These are phyloP conservation scores for Cladorhizidae sp. DNA, from an alignment of 37 sponge, comb jelly and placozoan species.

Conservation along the genomic window DNA sequence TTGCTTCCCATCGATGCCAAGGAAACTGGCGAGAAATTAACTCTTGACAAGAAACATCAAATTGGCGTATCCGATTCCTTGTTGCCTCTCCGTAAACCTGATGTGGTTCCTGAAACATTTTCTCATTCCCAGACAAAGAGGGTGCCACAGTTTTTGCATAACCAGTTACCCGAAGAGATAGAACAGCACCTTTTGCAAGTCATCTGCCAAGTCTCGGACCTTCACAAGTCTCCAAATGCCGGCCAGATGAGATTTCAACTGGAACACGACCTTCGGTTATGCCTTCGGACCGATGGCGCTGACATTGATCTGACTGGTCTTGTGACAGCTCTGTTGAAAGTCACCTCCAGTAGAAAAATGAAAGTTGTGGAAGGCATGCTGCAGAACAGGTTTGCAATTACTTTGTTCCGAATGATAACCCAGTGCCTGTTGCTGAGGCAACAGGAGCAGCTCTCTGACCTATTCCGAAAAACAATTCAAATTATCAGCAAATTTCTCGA, in stretches of 20 bases:
- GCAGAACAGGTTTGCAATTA: neutral
- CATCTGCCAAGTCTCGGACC: neutral
- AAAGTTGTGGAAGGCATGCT: slow-evolving; percentile 26
- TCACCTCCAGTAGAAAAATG: neutral
- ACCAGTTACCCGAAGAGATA: neutral
- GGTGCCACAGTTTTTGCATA: neutral
- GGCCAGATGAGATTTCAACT: neutral
- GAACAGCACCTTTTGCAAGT: neutral
- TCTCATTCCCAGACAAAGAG: neutral
- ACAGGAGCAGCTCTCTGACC: neutral
- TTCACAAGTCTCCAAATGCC: neutral
- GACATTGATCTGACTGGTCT: neutral
- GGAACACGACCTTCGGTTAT: neutral
- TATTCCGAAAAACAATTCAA: neutral
- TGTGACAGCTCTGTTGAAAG: neutral
- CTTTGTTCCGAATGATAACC: slow-evolving; percentile 18
- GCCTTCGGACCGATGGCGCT: neutral
- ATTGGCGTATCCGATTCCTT: neutral
- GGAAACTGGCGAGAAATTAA: neutral
- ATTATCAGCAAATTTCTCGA: neutral
- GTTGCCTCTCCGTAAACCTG: neutral
- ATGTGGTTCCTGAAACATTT: neutral
- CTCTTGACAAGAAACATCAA: neutral
- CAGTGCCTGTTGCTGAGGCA: neutral
- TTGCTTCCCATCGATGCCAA: neutral